Conservation (phyloP, 1,140 invertebrate species). For the Bombus balteatus region DNA sequence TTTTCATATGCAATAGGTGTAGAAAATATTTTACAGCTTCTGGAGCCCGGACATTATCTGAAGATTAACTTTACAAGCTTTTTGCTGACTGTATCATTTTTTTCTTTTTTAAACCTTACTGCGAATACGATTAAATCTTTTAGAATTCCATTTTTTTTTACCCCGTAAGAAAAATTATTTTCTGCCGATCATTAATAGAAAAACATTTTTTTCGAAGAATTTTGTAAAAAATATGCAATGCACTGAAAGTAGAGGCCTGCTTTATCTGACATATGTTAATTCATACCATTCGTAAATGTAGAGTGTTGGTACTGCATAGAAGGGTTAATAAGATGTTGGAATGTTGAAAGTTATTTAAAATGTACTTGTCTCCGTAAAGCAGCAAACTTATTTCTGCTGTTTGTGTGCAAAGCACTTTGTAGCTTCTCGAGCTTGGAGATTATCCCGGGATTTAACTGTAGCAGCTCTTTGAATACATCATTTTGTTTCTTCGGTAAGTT, state of each 20-base stretch:
- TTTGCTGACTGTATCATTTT: background rate
- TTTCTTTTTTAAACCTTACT: background rate
- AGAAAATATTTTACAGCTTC: background rate
- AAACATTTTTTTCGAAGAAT: background rate
- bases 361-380: background rate
- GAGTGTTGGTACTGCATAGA: background rate
- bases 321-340: background rate
- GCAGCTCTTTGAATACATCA: background rate
- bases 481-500: background rate
- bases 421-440: background rate
- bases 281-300: background rate
- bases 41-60: background rate
- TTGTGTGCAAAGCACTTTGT: background rate
- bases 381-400: background rate
- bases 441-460: background rate
- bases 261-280: background rate
- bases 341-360: background rate
- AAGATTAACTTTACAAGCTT: background rate
- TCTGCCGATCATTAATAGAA: background rate
- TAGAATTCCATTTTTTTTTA: background rate
- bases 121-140: background rate
- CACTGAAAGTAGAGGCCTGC: background rate
- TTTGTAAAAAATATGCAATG: background rate
- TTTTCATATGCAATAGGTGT: accelerated
- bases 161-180: background rate